phyloP scores from a whole-genome alignment of 2,113 vertebrate genomes.

The Todiramphus chloris region DNA sequence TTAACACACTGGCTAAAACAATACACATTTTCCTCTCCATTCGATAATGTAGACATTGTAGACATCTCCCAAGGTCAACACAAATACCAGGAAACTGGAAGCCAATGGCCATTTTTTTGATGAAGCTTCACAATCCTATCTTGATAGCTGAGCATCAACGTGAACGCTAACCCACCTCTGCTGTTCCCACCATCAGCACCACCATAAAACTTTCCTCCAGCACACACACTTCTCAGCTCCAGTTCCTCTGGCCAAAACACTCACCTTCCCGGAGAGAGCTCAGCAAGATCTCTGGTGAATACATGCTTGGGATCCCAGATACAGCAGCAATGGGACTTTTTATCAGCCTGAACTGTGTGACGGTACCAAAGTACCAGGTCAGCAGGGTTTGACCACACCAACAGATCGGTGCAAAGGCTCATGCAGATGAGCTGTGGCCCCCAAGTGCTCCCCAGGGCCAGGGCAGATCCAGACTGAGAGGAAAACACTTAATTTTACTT shows the following conservation, averaged over 20 bases:
- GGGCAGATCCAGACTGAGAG: neutral
- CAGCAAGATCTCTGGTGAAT: neutral
- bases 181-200: neutral
- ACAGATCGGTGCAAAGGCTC: neutral
- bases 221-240: neutral
- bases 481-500: neutral
- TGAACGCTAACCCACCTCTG: neutral
- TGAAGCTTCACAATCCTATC: neutral
- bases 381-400: neutral
- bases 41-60: neutral
- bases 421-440: neutral
- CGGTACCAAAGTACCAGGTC: neutral
- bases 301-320: neutral
- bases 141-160: neutral
- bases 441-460: neutral
- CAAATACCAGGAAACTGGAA: neutral
- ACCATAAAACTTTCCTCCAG: neutral
- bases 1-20: neutral
- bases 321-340: neutral
- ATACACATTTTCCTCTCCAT: neutral
- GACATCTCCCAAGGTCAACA: neutral
- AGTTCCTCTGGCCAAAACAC: neutral
- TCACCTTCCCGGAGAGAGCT: neutral
- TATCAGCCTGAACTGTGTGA: neutral
- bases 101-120: rapidly evolving